Percentiles rank a stretch among this genome's conserved stretches.
Evolutionary conservation across 2,113 vertebrate species (phyloP).

Genomic region (Sula dactylatra): DNA sequence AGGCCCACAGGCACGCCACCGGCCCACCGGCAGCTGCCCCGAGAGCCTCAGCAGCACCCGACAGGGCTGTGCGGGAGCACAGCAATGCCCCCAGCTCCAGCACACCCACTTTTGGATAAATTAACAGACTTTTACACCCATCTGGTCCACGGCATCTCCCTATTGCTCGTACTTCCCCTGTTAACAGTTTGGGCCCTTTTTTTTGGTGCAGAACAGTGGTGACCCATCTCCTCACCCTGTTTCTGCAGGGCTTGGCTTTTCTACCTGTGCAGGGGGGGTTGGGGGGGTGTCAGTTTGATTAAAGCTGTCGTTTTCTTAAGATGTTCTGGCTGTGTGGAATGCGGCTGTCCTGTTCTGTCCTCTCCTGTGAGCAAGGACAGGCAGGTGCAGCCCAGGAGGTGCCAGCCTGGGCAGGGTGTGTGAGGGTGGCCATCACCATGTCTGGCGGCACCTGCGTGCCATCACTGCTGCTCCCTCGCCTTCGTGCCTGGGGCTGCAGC

Average conservation of each 20-base stretch:
- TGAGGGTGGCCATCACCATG: accelerated
- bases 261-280: background rate
- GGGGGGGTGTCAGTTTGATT: background rate
- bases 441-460: background rate
- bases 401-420: accelerated
- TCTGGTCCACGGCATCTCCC: background rate
- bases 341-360: accelerated
- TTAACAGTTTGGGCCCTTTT: background rate
- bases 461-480: accelerated
- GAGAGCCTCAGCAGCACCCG: accelerated
- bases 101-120: background rate
- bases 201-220: background rate
- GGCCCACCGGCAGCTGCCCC: background rate
- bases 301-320: background rate
- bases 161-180: background rate
- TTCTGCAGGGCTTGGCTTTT: background rate
- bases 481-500: too few relatives aligned
- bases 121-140: accelerated
- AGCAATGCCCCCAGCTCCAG: background rate
- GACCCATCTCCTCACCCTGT: background rate
- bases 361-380: accelerated
- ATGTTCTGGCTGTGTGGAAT: accelerated
- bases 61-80: accelerated
- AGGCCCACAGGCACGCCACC: accelerated
- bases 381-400: background rate